Evolutionary conservation across 2,797 vertebrate genomes (phyloP).

Genomic region (Salarias fasciatus): DNA sequence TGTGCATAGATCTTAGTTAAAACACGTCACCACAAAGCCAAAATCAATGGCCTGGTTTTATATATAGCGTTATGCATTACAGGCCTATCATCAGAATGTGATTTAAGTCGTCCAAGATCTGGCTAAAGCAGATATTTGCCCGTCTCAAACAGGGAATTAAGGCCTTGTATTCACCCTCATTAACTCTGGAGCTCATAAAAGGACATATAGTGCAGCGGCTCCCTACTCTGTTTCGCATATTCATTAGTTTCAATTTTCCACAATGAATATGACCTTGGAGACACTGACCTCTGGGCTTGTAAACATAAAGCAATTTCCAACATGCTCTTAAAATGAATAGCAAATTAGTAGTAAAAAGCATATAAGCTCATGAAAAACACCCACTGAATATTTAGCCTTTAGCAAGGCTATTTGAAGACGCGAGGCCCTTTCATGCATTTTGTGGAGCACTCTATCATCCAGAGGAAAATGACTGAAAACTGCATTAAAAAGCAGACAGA

Average conservation of each 20-base stretch:
- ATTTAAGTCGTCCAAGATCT: constrained; percentile 10
- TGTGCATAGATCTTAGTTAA: constrained; percentile 4
- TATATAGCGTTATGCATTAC: neutral
- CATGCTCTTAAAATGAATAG: constrained; percentile 72
- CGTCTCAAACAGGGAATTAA: constrained; percentile 60
- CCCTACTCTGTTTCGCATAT: constrained; percentile 66
- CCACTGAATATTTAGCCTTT: constrained; percentile 63
- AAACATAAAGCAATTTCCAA: constrained; percentile 76
- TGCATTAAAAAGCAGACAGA: neutral
- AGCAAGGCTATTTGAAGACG: constrained; percentile 44
- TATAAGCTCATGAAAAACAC: constrained; percentile 68
- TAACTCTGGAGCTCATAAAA: constrained; percentile 61
- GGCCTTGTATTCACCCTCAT: constrained; percentile 69
- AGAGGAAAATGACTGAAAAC: constrained; percentile 9
- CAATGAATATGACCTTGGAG: constrained; percentile 67
- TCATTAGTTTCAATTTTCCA: constrained; percentile 70
- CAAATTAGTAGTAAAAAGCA: constrained; percentile 80
- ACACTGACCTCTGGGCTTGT: constrained; percentile 74
- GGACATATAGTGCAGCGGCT: constrained; percentile 61
- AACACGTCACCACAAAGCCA: constrained; percentile 10
- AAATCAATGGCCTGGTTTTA: neutral
- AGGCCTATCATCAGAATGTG: constrained; percentile 3
- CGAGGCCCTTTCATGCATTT: constrained; percentile 16
- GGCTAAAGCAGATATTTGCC: constrained; percentile 24
- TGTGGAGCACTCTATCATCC: constrained; percentile 6